Conservation (phyloP, 1,140 invertebrate genomes). For the Cyphomyrmex costatus region DNA sequence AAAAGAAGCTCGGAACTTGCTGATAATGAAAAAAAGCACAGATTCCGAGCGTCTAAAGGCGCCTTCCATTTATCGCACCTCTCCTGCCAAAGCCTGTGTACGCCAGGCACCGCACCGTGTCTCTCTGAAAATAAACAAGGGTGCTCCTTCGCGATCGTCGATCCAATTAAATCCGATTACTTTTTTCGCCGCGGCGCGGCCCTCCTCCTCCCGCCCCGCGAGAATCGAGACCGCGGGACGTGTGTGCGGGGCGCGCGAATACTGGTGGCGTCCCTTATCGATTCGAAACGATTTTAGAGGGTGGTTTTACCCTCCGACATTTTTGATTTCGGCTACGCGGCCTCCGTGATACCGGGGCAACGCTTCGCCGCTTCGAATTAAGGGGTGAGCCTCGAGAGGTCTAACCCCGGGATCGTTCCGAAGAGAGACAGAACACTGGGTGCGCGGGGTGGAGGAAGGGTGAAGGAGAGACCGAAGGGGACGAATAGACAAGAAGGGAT, state of each 20-base stretch:
- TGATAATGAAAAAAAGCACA: conserved; percentile 26
- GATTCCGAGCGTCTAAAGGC: neutral
- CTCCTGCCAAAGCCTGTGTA: too few species aligned
- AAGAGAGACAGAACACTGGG: conserved; percentile 42
- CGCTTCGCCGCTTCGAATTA: conserved; percentile 85
- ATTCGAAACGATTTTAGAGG: conserved; percentile 85
- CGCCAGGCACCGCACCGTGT: conserved; percentile 5
- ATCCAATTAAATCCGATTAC: conserved; percentile 66
- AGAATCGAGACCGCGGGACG: conserved; percentile 18
- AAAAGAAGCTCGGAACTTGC: neutral
- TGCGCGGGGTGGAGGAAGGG: conserved; percentile 30
- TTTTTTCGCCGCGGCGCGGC: conserved; percentile 9
- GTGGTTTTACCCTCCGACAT: conserved; percentile 82
- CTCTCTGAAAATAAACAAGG: conserved; percentile 45
- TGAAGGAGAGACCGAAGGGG: conserved; percentile 1
- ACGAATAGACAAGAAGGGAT: conserved; percentile 63
- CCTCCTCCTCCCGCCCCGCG: neutral
- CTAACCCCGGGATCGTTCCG: conserved; percentile 74
- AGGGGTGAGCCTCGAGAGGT: conserved; percentile 78
- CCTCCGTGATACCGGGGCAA: conserved; percentile 82
- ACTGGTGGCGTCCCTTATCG: conserved; percentile 80
- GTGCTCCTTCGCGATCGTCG: conserved; percentile 44
- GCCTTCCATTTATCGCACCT: conserved; percentile 41
- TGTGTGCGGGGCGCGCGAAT: conserved; percentile 68
- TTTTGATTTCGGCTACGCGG: conserved; percentile 81